These are phyloP conservation scores for Eustalomyia histrio DNA, from an alignment of 2,888 invertebrate species.

Conservation along the genomic window DNA sequence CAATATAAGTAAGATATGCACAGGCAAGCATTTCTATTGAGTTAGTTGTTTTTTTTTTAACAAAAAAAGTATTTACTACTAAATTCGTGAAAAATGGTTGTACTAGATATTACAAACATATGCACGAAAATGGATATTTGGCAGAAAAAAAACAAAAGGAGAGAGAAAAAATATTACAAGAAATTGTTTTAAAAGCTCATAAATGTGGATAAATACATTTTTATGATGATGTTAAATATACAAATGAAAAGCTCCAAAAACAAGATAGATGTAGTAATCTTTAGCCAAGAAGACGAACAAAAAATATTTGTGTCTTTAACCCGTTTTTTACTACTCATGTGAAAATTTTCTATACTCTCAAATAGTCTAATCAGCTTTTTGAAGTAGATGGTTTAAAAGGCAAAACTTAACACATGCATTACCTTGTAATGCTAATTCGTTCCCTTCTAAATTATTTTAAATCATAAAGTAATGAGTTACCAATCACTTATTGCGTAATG, in stretches of 20 bases:
- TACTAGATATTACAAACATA: conserved; percentile 1
- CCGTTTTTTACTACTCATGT: too few species aligned
- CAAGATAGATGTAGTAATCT: background rate
- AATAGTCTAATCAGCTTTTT: too few species aligned
- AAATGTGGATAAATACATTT: conserved; percentile 37
- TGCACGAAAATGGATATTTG: background rate
- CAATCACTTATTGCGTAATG: too few species aligned
- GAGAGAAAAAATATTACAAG: background rate
- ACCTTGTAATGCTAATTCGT: too few species aligned
- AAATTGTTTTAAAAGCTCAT: conserved; percentile 22
- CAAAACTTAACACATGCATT: too few species aligned
- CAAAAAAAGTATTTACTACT: conserved; percentile 25
- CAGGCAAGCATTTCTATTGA: conserved; percentile 28
- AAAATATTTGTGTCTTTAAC: background rate
- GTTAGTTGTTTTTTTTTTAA: background rate
- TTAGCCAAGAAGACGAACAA: background rate
- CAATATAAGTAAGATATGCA: conserved; percentile 45
- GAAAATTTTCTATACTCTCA: too few species aligned
- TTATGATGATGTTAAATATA: conserved; percentile 34
- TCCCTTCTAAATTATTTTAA: too few species aligned
- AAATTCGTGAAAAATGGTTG: conserved; percentile 8
- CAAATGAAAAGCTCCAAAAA: conserved; percentile 9
- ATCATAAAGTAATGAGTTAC: too few species aligned
- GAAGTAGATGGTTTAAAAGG: too few species aligned
- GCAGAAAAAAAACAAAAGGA: background rate